Conservation (phyloP, 1,140 invertebrate species). For the Ceratina calcarata region DNA sequence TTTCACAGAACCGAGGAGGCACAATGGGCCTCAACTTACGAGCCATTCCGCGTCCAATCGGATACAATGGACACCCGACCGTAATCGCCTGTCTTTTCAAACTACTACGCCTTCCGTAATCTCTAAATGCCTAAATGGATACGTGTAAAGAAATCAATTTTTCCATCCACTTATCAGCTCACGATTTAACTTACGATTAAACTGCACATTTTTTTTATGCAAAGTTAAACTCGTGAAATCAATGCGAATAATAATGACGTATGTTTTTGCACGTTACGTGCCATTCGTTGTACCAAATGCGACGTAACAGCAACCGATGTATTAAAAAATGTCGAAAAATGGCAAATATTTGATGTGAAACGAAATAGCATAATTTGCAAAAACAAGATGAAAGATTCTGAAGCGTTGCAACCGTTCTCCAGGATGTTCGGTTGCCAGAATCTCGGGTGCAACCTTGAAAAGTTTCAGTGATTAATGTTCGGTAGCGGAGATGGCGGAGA, state of each 20-base stretch:
- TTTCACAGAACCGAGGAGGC: not conserved
- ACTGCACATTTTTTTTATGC: too few relatives aligned
- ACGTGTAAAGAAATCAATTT: too few relatives aligned
- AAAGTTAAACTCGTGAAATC: too few relatives aligned
- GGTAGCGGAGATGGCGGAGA: constrained; percentile 5
- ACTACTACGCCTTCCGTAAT: not conserved
- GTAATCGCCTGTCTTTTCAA: not conserved
- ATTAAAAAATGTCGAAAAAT: not conserved
- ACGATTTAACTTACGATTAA: too few relatives aligned
- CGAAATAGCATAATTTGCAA: not conserved
- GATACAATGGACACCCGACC: not conserved
- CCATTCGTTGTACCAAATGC: too few relatives aligned
- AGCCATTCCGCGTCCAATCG: constrained; percentile 8
- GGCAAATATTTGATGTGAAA: not conserved
- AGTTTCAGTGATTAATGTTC: constrained; percentile 49
- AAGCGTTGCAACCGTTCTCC: not conserved
- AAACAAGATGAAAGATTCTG: not conserved
- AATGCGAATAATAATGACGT: too few relatives aligned
- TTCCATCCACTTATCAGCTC: too few relatives aligned
- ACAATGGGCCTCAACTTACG: not conserved
- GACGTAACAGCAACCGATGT: too few relatives aligned
- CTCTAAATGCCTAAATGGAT: too few relatives aligned
- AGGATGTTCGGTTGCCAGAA: constrained; percentile 10
- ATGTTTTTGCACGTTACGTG: too few relatives aligned
- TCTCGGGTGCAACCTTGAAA: constrained; percentile 38